Conservation (phyloP, 1,140 invertebrate genomes). For the Pseudobourletiella spinata region DNA sequence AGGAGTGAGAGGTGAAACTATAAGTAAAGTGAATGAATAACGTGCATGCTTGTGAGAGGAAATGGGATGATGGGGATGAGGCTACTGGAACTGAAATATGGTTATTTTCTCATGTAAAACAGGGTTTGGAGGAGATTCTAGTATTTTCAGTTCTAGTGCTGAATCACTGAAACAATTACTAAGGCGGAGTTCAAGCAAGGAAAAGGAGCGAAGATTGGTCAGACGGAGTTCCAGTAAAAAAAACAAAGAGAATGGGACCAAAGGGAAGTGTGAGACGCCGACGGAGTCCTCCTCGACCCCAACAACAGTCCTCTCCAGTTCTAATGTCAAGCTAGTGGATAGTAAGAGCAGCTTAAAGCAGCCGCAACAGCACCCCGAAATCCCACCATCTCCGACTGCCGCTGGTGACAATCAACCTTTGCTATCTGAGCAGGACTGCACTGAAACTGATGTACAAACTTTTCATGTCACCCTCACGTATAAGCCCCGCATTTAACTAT, state of each 20-base stretch:
- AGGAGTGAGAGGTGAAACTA: too few species aligned
- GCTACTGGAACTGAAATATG: too few species aligned
- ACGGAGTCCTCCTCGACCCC: neutral
- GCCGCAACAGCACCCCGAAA: neutral
- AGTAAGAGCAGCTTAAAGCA: neutral
- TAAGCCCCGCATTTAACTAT: conserved; percentile 51
- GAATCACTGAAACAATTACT: conserved; percentile 58
- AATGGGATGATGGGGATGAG: too few species aligned
- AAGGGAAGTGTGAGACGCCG: conserved; percentile 6
- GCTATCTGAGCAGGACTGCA: conserved; percentile 45
- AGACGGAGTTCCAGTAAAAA: conserved; percentile 55
- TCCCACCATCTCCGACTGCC: neutral
- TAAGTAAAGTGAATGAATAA: too few species aligned
- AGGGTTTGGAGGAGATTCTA: conserved; percentile 36
- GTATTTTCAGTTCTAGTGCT: conserved; percentile 55
- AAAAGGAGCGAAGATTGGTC: conserved; percentile 52
- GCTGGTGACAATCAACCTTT: conserved; percentile 4
- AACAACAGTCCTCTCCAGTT: neutral
- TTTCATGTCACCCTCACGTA: conserved; percentile 56
- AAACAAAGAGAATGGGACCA: conserved; percentile 55
- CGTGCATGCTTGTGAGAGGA: too few species aligned
- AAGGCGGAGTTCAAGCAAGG: conserved; percentile 53
- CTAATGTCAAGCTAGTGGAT: neutral
- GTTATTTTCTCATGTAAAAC: too few species aligned
- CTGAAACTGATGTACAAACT: conserved; percentile 52